Evolutionary conservation across 2,888 invertebrate genomes (phyloP).

Genomic region (Trichopria drosophilae): DNA sequence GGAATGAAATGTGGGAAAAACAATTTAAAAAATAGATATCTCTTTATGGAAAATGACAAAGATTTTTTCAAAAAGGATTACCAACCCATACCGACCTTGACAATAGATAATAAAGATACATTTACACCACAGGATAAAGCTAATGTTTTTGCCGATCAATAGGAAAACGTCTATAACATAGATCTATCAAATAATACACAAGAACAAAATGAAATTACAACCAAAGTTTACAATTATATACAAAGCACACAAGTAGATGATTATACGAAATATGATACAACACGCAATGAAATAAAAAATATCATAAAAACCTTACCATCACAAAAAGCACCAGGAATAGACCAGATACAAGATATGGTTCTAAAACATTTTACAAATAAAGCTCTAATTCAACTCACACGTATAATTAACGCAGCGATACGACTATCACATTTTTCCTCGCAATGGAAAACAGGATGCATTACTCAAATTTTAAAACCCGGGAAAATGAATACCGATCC

Average conservation of each 20-base stretch:
- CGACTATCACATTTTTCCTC: no score
- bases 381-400: no score
- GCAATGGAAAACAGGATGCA: no score
- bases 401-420: conserved; percentile 26
- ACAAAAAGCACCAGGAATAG: conserved; percentile 30
- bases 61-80: conserved; percentile 17
- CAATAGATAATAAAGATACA: conserved; percentile 11
- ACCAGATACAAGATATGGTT: no score
- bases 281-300: conserved; percentile 1
- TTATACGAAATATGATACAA: background rate
- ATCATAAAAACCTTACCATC: conserved; percentile 12
- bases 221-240: background rate
- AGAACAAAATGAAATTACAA: background rate
- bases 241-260: background rate
- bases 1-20: no score
- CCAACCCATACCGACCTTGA: conserved; percentile 17
- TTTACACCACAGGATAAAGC: conserved; percentile 24
- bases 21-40: no score
- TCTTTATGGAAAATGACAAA: conserved; percentile 26
- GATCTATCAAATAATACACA: conserved; percentile 20
- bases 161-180: conserved; percentile 26
- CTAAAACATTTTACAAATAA: conserved; percentile 25
- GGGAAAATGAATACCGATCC: no score
- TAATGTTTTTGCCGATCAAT: conserved; percentile 22
- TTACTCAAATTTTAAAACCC: no score